phyloP scores from a whole-genome alignment of 2,888 invertebrate genomes.

The Ochropacha duplaris region DNA sequence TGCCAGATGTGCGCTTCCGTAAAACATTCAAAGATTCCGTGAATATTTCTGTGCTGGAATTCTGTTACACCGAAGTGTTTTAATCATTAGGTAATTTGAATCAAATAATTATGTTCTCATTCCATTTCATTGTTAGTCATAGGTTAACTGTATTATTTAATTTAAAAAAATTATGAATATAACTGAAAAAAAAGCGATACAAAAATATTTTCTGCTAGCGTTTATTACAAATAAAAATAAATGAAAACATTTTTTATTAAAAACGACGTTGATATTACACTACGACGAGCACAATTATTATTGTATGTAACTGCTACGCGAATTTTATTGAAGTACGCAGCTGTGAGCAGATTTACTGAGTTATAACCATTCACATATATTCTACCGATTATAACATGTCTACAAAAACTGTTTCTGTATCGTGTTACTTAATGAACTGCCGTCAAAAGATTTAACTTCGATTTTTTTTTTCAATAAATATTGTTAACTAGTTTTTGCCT shows the following conservation, averaged over 20 bases:
- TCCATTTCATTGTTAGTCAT: too few relatives aligned
- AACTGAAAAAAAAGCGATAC: too few relatives aligned
- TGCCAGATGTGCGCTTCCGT: constrained; percentile 25
- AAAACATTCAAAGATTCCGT: constrained; percentile 35
- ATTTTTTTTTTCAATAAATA: too few relatives aligned
- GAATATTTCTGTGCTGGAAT: constrained; percentile 22
- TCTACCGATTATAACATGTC: too few relatives aligned
- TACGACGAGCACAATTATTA: not conserved
- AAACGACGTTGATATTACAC: not conserved
- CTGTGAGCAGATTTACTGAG: not conserved
- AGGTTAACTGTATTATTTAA: too few relatives aligned
- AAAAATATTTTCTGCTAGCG: not conserved
- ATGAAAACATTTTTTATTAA: not conserved
- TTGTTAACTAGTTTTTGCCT: too few relatives aligned
- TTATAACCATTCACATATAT: too few relatives aligned
- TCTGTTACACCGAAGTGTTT: constrained; percentile 20
- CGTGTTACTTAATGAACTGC: not conserved
- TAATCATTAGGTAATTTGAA: too few relatives aligned
- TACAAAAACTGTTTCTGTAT: not conserved
- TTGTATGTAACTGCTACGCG: not conserved
- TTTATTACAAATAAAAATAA: not conserved
- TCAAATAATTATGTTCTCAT: too few relatives aligned
- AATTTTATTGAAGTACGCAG: not conserved
- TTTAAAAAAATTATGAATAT: too few relatives aligned
- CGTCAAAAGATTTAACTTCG: not conserved